Percentiles rank a stretch among this genome's conserved stretches.
Evolutionary conservation across 2,113 vertebrate species (phyloP).

Genomic region (Catagonus wagneri): DNA sequence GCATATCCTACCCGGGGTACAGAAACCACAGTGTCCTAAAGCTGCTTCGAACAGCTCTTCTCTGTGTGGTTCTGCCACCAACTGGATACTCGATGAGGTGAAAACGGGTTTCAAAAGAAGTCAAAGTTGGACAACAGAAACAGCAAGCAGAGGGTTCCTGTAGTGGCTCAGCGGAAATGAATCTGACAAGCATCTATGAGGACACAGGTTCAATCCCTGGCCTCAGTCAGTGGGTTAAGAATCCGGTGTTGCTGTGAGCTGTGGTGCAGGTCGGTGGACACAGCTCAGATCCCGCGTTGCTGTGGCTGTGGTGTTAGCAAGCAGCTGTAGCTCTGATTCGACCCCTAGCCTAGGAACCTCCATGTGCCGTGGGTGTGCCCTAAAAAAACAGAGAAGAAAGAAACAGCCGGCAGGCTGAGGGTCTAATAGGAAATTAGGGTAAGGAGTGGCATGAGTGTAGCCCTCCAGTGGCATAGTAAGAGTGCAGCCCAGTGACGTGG

Average conservation of each 20-base stretch:
- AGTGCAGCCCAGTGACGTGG: background rate
- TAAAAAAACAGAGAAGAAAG: no score
- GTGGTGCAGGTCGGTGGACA: no score
- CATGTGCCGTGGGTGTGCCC: no score
- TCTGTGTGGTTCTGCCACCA: background rate
- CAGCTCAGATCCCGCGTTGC: no score
- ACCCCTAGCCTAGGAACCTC: no score
- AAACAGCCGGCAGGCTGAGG: background rate
- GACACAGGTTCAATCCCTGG: no score
- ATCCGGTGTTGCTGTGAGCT: no score
- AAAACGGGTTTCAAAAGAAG: conserved; percentile 11
- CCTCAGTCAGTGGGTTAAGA: no score
- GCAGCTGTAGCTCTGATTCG: no score
- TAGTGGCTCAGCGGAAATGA: no score
- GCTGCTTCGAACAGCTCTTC: background rate
- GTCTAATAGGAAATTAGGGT: background rate
- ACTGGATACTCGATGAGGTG: background rate
- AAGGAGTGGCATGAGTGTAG: background rate
- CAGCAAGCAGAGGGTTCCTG: background rate
- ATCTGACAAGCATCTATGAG: no score
- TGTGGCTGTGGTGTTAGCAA: no score
- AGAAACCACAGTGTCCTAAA: conserved; percentile 39
- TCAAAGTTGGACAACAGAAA: background rate
- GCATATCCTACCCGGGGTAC: background rate
- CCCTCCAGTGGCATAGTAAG: background rate